Evolutionary conservation across 2,113 vertebrate genomes (phyloP), one percentile per base, ranked within the genome.

Genomic region (Garra rufa): DNA sequence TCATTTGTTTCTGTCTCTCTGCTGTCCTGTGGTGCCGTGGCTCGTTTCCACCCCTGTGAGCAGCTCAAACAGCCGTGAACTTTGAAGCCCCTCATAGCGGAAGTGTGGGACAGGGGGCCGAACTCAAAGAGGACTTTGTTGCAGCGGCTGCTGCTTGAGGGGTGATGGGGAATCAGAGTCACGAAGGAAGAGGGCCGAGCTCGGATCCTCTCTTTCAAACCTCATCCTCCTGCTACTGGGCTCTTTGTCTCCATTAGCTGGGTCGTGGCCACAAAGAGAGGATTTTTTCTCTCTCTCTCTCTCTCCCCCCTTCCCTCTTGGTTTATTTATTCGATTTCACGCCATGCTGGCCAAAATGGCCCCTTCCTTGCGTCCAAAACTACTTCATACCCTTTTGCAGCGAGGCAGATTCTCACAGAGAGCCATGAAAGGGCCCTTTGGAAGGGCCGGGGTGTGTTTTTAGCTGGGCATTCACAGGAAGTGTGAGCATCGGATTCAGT

Each of bases 311-410:
- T 50, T 17, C 24, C 21, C 77, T 48, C 48, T 67, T 28, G 26
- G 82, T 96, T 93, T 93, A 96, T 94, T 96, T 95, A 95, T 97
- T 96, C 92, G 87, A 91, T 94, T 95, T 94, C 89, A 94, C 91
- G 93, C 90, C 92, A 91, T 90, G 93, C 91, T 92, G 90, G 92
- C 82, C 88, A 90, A 92, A 91, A 92, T 84, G 92, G 91, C 91
- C 94, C 93, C 90, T 41, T 81, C 88, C 91, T 90, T 92, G 85
- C 80, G 85, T 90, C 88, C 89, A 92, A 83, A 91, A 88, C 89
- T 89, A 90, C 92, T 88, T 88, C 80, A 88, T 92, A 91, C 87
- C 85, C 88, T 91, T 94, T 94, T 89, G 83, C 90, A 86, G 83
- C 4, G 2, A 69, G 59, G 84, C 84, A 83, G 84, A 84, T 90